A percentile compares a stretch with the other conserved stretches of the same genome.
phyloP scores from a whole-genome alignment of 2,888 invertebrate species.

The Mythimna loreyi region DNA sequence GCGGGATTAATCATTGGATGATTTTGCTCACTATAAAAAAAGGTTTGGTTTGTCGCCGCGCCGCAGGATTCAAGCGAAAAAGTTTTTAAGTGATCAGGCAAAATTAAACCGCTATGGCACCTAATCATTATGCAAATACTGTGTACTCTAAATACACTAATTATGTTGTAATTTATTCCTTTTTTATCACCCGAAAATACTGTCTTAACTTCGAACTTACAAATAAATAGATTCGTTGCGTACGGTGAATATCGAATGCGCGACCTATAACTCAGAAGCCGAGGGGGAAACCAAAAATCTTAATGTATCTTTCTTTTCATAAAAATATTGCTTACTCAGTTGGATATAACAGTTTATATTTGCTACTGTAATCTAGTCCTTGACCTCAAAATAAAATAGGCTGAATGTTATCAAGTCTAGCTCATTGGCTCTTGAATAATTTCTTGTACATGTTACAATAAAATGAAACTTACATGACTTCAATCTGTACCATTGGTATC shows the following conservation, averaged over 20 bases:
- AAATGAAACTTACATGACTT: conserved; percentile 82
- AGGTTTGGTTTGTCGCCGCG: no score
- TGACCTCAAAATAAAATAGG: background rate
- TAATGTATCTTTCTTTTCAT: background rate
- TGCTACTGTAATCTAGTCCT: background rate
- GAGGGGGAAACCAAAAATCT: background rate
- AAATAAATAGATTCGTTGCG: background rate
- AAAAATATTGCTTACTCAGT: background rate
- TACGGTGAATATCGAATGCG: conserved; percentile 2
- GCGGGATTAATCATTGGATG: no score
- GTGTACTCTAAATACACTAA: background rate
- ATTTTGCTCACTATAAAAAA: no score
- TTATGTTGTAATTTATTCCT: background rate
- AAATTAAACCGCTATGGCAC: no score
- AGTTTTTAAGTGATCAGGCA: no score
- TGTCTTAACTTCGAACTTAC: background rate
- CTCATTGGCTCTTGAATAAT: background rate
- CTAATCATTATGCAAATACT: background rate
- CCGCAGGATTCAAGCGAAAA: no score
- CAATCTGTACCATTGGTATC: conserved; percentile 81
- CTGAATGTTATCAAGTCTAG: background rate
- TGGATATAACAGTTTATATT: background rate
- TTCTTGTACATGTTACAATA: background rate
- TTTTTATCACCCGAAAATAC: background rate
- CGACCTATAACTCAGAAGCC: background rate